Conservation (phyloP, 1,140 invertebrate genomes). For the Drosophila trapezifrons region DNA sequence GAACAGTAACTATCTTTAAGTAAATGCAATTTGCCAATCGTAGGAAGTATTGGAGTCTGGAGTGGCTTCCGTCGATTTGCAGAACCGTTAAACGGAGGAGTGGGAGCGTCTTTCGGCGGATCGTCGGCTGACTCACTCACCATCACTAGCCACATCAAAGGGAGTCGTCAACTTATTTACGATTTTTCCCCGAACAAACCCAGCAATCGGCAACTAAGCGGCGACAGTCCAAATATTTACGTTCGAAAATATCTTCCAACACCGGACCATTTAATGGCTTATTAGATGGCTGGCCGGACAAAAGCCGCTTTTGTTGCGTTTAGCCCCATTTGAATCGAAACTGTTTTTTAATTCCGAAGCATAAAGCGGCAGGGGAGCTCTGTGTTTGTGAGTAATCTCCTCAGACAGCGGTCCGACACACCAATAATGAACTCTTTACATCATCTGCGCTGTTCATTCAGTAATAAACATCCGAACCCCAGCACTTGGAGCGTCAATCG, state of each 20-base stretch:
- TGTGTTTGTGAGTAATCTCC: slow-evolving; percentile 37
- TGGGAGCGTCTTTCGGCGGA: slow-evolving; percentile 8
- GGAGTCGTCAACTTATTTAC: slow-evolving; percentile 54
- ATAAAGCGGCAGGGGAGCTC: slow-evolving; percentile 57
- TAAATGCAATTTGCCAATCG: slow-evolving; percentile 38
- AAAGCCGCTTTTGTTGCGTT: slow-evolving; percentile 62
- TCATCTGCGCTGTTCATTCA: slow-evolving; percentile 42
- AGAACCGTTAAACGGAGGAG: slow-evolving; percentile 3
- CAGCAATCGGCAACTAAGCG: slow-evolving; percentile 22
- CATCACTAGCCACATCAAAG: slow-evolving; percentile 57
- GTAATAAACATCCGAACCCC: slow-evolving; percentile 33
- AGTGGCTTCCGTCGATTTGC: neutral
- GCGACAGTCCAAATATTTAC: slow-evolving; percentile 69
- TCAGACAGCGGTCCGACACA: slow-evolving; percentile 39
- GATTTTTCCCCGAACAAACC: slow-evolving; percentile 51
- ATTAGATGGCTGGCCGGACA: slow-evolving; percentile 69
- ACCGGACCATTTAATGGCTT: slow-evolving; percentile 64
- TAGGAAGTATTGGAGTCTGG: neutral
- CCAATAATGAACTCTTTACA: slow-evolving; percentile 61
- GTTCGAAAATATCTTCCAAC: slow-evolving; percentile 38
- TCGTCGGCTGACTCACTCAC: slow-evolving; percentile 44
- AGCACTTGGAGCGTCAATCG: slow-evolving; percentile 60
- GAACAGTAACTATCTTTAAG: slow-evolving; percentile 9
- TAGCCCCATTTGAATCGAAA: slow-evolving; percentile 43
- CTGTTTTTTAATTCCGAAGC: slow-evolving; percentile 48